Conservation (phyloP, 2,888 invertebrate genomes). For the Acrobasis repandana region DNA sequence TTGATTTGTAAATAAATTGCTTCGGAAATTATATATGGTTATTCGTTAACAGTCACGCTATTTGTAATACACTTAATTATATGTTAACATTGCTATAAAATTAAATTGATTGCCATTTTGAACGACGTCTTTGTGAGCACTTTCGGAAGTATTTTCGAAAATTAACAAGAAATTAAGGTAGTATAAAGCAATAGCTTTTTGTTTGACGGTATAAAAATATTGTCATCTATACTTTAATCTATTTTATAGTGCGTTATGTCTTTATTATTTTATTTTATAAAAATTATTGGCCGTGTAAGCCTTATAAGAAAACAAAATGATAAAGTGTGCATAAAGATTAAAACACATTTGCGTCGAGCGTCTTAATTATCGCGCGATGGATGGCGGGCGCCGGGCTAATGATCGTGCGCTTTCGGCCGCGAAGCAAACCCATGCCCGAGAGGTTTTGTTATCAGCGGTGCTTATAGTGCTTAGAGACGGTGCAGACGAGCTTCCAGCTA, state of each 20-base stretch:
- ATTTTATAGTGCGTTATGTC: too few species aligned
- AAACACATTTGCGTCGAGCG: conserved; percentile 51
- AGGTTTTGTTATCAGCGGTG: conserved; percentile 16
- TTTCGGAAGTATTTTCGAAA: neutral
- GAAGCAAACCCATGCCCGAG: conserved; percentile 6
- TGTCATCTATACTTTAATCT: too few species aligned
- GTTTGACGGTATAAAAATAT: too few species aligned
- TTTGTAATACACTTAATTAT: conserved; percentile 11
- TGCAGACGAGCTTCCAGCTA: neutral
- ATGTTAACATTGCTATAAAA: conserved; percentile 7
- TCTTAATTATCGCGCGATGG: conserved; percentile 71
- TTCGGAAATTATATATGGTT: conserved; percentile 19
- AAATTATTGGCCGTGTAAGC: conserved; percentile 6
- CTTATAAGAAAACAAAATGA: conserved; percentile 12
- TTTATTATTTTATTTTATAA: neutral
- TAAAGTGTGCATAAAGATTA: conserved; percentile 36
- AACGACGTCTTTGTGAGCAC: neutral
- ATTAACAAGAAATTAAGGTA: neutral
- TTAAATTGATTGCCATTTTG: neutral
- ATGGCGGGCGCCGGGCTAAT: conserved; percentile 63
- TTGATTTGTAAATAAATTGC: conserved; percentile 34
- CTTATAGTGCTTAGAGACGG: conserved; percentile 8
- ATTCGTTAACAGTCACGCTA: conserved; percentile 5
- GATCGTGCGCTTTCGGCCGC: conserved; percentile 55
- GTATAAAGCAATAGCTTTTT: too few species aligned